Percentiles rank a stretch among this genome's conserved stretches.
phyloP scores from a whole-genome alignment of 2,888 invertebrate species.

The Anthophora plumipes region DNA sequence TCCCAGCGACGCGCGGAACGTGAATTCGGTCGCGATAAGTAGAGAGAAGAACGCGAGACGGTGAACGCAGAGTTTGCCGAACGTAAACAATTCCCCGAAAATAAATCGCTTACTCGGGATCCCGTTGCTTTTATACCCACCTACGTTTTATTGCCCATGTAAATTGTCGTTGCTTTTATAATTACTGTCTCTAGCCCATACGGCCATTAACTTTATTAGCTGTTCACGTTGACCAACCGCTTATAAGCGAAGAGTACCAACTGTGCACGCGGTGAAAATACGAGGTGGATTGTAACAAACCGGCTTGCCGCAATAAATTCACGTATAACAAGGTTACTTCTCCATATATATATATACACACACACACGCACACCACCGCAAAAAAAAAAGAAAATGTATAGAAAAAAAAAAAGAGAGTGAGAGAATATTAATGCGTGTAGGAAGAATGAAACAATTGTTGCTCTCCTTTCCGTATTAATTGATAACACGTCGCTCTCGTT shows the following conservation, averaged over 20 bases:
- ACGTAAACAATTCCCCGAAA: slow-evolving; percentile 10
- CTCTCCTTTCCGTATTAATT: neutral
- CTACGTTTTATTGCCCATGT: neutral
- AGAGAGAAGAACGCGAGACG: too few species aligned
- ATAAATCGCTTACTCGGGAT: slow-evolving; percentile 26
- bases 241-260: neutral
- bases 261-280: neutral
- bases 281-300: neutral
- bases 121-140: neutral
- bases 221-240: slow-evolving; percentile 10
- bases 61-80: neutral
- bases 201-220: slow-evolving; percentile 34
- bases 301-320: neutral
- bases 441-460: neutral
- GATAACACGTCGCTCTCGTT: too few species aligned
- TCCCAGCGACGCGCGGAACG: neutral
- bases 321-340: neutral
- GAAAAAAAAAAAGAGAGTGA: too few species aligned
- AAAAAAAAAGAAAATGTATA: too few species aligned
- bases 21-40: neutral
- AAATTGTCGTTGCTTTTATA: slow-evolving; percentile 37
- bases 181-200: slow-evolving; percentile 23
- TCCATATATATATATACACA: too few species aligned
- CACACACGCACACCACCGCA: too few species aligned
- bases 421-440: too few species aligned